Evolutionary conservation across 1,140 invertebrate genomes (phyloP), one percentile per base, ranked within the genome.

Genomic region (Lordiphosa collinella): DNA sequence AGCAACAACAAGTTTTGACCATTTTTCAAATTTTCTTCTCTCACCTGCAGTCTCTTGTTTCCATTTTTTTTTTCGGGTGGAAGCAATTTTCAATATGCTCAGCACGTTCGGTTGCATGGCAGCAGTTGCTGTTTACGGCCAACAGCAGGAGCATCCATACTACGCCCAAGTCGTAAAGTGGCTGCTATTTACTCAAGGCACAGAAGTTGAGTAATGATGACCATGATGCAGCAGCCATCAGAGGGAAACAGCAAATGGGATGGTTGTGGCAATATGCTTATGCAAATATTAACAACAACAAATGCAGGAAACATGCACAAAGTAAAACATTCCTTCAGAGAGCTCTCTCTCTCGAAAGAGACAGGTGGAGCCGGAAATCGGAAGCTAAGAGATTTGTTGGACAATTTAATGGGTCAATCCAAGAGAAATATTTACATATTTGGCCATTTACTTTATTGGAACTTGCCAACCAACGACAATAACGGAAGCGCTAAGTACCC

Each of bases 151-250:
- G 25, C 25, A 29, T 29, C 25, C 63, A 55, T 48, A 40, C 7
- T 48, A 32, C 40, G 46, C 44, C 54, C 53, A 67, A 41, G 48
- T 68, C 65, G 64, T 69, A 69, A 69, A 69, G 65, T 68, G 55
- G 48, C 65, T 50, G 56, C 56, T 69, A 67, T 67, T 67, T 67
- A 67, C 63, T 68, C 55, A 69, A 66, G 48, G 48, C 48, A 36
- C 65, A 60, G 56, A 41, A 69, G 64, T 69, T 69, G 65, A 69
- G 64, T 69, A 69, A 69, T 69, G 65, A 69, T 68, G 65, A 68
- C 65, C 65, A 61, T 60, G 65, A 68, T 69, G 64, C 56, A 67
- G 48, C 65, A 53, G 34, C 40, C 11, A 25, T 25, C 32, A n/a
- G 3, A 40, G 29, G 11, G 18, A 4, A 13, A 18, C 14, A 34